Evolutionary conservation across 2,888 invertebrate species (phyloP).

Genomic region (Drosophila nr. perissopoda): DNA sequence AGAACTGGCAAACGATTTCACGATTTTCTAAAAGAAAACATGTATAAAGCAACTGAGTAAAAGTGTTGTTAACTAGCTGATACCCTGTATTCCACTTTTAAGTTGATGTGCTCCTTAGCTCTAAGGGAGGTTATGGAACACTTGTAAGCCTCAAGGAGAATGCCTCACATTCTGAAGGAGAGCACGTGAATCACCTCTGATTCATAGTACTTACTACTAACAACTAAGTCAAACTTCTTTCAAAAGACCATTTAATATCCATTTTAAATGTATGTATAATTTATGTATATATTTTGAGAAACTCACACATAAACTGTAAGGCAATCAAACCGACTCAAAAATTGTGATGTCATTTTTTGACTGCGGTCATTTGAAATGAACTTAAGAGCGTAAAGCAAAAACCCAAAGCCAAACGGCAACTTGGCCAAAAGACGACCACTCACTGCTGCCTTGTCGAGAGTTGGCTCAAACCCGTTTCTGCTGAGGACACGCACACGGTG

Average conservation of each 20-base stretch:
- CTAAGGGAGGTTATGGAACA: neutral
- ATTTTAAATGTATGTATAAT: neutral
- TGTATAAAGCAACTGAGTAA: neutral
- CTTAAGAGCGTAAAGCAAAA: slow-evolving; percentile 57
- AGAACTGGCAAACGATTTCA: neutral
- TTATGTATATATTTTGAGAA: neutral
- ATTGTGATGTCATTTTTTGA: slow-evolving; percentile 69
- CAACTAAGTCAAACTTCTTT: neutral
- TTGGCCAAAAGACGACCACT: slow-evolving; percentile 29
- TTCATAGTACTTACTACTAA: neutral
- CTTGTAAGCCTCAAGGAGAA: neutral
- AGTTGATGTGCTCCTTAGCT: neutral
- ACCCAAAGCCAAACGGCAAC: slow-evolving; percentile 30
- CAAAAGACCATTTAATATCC: slow-evolving; percentile 15
- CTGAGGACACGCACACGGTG: slow-evolving; percentile 23
- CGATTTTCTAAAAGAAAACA: neutral
- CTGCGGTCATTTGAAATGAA: slow-evolving; percentile 51
- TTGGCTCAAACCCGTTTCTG: slow-evolving; percentile 35
- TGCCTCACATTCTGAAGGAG: neutral
- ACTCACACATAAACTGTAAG: slow-evolving; percentile 24
- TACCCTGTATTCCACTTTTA: neutral
- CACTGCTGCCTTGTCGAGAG: slow-evolving; percentile 12
- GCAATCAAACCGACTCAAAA: slow-evolving; percentile 51
- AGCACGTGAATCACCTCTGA: neutral
- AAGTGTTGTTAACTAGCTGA: neutral